Percentiles rank a stretch among this genome's conserved stretches.
Conservation (phyloP, 2,797 vertebrate genomes). For the Emys orbicularis region DNA sequence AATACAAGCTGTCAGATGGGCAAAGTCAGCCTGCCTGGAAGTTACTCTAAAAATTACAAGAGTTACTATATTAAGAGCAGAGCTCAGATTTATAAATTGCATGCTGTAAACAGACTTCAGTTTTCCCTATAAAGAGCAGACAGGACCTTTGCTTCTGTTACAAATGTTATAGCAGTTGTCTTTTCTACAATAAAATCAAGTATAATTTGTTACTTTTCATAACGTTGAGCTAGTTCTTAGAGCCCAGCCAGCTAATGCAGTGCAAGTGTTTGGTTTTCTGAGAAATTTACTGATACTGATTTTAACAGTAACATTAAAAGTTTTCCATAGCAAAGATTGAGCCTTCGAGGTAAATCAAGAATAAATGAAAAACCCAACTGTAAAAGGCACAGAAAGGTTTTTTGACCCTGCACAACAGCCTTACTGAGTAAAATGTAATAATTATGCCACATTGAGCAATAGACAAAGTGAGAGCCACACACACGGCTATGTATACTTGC, state of each 20-base stretch:
- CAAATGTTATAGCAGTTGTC: neutral
- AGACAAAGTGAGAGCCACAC: neutral
- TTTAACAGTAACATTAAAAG: neutral
- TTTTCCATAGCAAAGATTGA: neutral
- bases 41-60: neutral
- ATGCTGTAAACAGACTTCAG: neutral
- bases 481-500: neutral
- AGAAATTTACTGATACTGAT: neutral
- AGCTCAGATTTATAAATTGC: neutral
- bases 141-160: neutral
- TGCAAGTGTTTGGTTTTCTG: neutral
- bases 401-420: neutral
- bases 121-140: slow-evolving; percentile 3
- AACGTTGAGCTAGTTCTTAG: neutral
- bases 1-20: neutral
- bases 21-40: slow-evolving; percentile 27
- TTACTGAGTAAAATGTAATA: neutral
- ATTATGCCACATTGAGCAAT: neutral
- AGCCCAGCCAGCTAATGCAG: neutral
- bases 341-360: neutral
- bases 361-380: neutral
- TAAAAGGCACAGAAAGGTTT: neutral
- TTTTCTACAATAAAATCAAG: neutral
- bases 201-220: neutral
- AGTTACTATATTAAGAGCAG: neutral